Evolutionary conservation across 2,113 vertebrate species (phyloP), one percentile per base, ranked within the genome.

Genomic region (Pristiophorus japonicus): DNA sequence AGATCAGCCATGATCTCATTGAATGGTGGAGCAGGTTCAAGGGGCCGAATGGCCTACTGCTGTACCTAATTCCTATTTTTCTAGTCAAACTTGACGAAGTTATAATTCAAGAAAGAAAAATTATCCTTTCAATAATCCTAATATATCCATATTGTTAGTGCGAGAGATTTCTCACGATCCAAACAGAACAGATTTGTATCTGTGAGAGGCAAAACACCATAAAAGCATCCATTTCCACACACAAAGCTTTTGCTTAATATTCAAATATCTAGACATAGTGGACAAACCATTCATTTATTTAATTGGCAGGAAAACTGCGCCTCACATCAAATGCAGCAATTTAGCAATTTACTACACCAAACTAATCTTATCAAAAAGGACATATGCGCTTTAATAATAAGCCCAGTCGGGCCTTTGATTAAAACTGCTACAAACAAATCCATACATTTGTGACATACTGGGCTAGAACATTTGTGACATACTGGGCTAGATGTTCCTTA

Each of bases 301-400:
- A 90, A 90, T 30, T 59, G 10, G 34, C 51, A 90, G 51, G 51
- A 90, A 90, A 90, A 59, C 22, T 90, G 27, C 3, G 4, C 18
- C 42, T 88, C 8, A 51, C 4, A 38, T 91, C 18, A n/a, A 91
- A 24, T 55, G 85, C 27, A 14, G 24, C 51, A 59, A 90, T 59
- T 90, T 90, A 59, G 30, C 87, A 90, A 38, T 91, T 90, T 63
- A 91, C 63, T 38, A 22, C 59, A 63, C 30, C 34, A 62, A n/a
- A 91, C 16, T 91, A 18, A 63, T 91, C 34, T 91, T 63, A n/a
- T 91, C 88, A 91, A 91, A 91, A 59, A 18, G 88, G 34, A 91
- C 88, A 63, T 63, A 38, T 34, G 3, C 30, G 1, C 18, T 91
- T 91, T 34, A 91, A 91, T 91, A 91, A 45, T 91, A 91, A 38